phyloP scores from a whole-genome alignment of 2,797 vertebrate genomes.

The Mus spretus region DNA sequence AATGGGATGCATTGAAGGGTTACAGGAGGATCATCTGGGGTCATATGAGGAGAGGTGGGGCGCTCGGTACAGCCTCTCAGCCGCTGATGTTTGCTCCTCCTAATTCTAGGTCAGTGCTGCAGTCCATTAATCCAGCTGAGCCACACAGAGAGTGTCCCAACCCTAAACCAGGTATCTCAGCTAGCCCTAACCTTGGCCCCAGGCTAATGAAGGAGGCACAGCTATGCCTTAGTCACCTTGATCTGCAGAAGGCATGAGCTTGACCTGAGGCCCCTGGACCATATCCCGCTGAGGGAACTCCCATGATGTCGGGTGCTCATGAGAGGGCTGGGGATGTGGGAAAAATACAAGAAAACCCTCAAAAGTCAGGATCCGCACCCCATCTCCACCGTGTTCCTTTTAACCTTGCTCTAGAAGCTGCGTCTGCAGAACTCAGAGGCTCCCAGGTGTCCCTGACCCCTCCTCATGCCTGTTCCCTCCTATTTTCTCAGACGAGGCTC shows the following conservation, averaged over 20 bases:
- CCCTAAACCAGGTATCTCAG: constrained; percentile 78
- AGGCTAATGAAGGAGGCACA: background rate
- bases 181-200: background rate
- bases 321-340: background rate
- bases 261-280: background rate
- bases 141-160: constrained; percentile 80
- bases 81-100: constrained; percentile 12
- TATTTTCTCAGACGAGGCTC: constrained; percentile 62
- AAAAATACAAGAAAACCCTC: background rate
- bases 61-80: background rate
- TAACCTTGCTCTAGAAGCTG: background rate
- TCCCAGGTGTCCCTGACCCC: background rate
- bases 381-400: background rate
- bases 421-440: background rate
- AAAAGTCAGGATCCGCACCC: background rate
- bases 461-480: background rate
- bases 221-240: background rate
- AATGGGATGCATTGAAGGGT: background rate
- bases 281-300: background rate
- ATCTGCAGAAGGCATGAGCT: background rate
- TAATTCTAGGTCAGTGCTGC: constrained; percentile 70
- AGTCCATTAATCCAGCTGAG: constrained; percentile 70
- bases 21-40: background rate
- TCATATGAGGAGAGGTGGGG: background rate
- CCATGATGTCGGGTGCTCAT: background rate